A percentile compares a stretch with the other conserved stretches of the same genome.
Evolutionary conservation across 2,797 vertebrate species (phyloP).

Genomic region (Sarcoramphus papa): DNA sequence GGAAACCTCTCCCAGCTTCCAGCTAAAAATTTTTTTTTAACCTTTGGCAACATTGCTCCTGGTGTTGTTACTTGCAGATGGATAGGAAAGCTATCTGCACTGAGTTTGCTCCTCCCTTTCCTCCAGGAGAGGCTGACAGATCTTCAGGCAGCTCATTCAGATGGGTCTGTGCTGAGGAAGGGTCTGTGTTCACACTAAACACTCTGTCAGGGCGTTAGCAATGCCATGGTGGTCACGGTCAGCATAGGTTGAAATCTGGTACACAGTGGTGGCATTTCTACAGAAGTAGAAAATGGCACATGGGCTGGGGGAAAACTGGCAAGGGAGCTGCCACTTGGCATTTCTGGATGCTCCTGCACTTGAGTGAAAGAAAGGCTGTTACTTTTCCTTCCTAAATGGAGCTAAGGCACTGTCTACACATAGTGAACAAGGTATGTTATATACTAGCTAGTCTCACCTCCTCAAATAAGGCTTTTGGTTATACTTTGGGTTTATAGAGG

Average conservation of each 20-base stretch:
- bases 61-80: not conserved
- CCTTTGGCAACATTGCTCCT: not conserved
- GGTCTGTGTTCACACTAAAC: not conserved
- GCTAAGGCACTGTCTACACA: not conserved
- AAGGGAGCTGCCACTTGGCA: not conserved
- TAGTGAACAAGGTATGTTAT: not conserved
- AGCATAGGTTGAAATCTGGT: not conserved
- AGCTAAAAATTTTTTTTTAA: constrained; percentile 7
- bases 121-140: not conserved
- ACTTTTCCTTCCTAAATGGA: not conserved
- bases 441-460: not conserved
- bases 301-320: not conserved
- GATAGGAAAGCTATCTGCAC: constrained; percentile 14
- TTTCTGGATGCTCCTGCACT: not conserved
- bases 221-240: not conserved
- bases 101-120: constrained; percentile 25
- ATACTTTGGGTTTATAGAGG: not conserved
- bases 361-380: not conserved
- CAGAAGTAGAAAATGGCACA: not conserved
- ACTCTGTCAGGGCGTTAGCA: not conserved
- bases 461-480: not conserved
- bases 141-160: not conserved
- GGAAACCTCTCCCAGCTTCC: constrained; percentile 55
- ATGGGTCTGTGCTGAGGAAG: not conserved
- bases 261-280: not conserved